A percentile compares a stretch with the other conserved stretches of the same genome.
phyloP scores from a whole-genome alignment of 1,140 invertebrate genomes.

The Onthophagus taurus region DNA sequence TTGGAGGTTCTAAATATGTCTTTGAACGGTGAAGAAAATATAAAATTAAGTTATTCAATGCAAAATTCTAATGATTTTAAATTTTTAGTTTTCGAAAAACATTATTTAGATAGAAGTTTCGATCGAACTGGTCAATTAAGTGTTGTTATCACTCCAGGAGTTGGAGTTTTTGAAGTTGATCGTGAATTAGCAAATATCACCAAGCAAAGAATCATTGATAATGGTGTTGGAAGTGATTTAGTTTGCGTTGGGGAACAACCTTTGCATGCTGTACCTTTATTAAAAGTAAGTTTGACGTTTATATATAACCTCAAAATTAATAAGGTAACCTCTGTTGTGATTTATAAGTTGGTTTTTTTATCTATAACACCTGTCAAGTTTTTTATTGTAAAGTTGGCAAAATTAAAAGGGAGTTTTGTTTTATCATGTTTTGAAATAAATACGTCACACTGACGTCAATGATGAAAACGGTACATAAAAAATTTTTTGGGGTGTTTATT shows the following conservation, averaged over 20 bases:
- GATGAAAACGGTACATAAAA: too few relatives aligned
- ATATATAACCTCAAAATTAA: background rate
- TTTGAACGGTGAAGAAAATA: constrained; percentile 66
- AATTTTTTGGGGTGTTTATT: too few relatives aligned
- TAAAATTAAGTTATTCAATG: background rate
- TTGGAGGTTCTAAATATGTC: constrained; percentile 98
- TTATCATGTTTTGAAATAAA: too few relatives aligned
- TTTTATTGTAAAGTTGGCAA: too few relatives aligned
- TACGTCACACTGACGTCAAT: background rate
- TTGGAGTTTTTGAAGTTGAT: constrained; percentile 96
- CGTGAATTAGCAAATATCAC: constrained; percentile 95
- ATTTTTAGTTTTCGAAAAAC: constrained; percentile 90
- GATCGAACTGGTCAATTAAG: constrained; percentile 96
- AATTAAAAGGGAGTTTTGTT: too few relatives aligned
- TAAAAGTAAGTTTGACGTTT: constrained; percentile 56
- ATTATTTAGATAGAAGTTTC: constrained; percentile 95
- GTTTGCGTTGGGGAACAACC: constrained; percentile 99
- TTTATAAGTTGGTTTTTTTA: too few relatives aligned
- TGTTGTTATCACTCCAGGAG: constrained; percentile 95
- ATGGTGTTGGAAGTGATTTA: constrained; percentile 87
- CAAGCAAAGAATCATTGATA: constrained; percentile 97
- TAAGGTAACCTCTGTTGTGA: too few relatives aligned
- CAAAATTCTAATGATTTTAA: constrained; percentile 5
- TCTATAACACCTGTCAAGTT: background rate
- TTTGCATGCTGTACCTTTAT: constrained; percentile 90